Conservation (phyloP, 1,140 invertebrate genomes). For the Potamilus streckersoni region DNA sequence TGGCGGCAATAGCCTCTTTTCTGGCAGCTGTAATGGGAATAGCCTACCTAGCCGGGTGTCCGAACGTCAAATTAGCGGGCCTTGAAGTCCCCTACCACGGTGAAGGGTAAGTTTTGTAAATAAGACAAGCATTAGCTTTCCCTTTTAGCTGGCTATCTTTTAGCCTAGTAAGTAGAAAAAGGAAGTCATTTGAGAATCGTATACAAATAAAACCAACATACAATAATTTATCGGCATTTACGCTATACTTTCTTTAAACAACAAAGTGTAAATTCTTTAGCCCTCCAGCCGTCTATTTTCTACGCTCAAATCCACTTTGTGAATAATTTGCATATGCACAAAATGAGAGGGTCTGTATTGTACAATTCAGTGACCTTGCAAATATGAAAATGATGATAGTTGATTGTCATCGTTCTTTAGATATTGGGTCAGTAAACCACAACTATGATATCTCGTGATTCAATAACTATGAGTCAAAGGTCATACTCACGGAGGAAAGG, state of each 20-base stretch:
- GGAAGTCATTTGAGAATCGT: neutral
- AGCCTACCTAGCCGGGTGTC: constrained; percentile 40
- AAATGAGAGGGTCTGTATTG: no score
- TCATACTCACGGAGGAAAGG: no score
- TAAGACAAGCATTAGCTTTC: neutral
- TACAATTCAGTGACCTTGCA: no score
- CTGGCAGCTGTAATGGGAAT: constrained; percentile 31
- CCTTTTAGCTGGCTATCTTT: neutral
- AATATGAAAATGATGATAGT: no score
- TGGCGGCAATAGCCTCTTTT: constrained; percentile 19
- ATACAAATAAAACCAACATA: neutral
- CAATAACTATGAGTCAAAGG: no score
- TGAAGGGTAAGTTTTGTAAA: constrained; percentile 26
- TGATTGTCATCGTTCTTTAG: no score
- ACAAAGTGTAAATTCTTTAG: no score
- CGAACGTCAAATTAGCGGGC: constrained; percentile 39
- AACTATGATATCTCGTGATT: no score
- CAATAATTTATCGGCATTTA: neutral
- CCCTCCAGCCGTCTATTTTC: no score
- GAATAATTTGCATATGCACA: no score
- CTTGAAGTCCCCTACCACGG: constrained; percentile 33
- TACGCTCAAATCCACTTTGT: no score
- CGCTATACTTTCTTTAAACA: neutral
- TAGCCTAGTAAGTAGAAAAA: neutral
- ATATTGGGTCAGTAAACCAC: no score